Conservation (phyloP, 2,113 vertebrate species). For the Caranx melampygus region DNA sequence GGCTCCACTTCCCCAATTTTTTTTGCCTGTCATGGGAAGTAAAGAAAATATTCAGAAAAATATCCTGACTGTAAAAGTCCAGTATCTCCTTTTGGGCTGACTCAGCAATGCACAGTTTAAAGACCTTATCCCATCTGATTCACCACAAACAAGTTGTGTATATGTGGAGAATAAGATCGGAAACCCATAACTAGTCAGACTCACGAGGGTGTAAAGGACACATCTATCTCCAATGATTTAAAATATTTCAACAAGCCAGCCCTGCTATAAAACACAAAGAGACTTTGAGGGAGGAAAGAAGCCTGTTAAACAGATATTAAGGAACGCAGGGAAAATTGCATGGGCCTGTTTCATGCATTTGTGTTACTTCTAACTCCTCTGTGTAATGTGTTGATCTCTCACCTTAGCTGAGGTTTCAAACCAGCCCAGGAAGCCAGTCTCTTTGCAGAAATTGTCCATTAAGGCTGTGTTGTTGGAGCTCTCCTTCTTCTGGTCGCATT, state of each 20-base stretch:
- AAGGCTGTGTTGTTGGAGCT: conserved; percentile 81
- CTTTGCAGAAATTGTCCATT: conserved; percentile 97
- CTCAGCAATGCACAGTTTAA: neutral
- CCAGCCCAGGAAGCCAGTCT: conserved; percentile 95
- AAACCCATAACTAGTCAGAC: conserved; percentile 15
- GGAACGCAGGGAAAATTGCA: neutral
- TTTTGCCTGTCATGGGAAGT: conserved; percentile 22
- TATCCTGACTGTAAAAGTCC: neutral
- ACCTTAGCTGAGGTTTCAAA: conserved; percentile 99
- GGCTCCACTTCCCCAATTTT: neutral
- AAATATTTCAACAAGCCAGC: conserved; percentile 36
- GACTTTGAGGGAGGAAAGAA: conserved; percentile 1
- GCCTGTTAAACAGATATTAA: neutral
- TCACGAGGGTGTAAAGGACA: neutral
- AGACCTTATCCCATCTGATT: conserved; percentile 1
- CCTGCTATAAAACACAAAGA: conserved; percentile 15
- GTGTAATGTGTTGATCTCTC: conserved; percentile 54
- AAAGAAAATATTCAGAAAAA: conserved; percentile 15
- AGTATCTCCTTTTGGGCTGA: neutral
- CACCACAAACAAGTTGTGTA: conserved; percentile 15
- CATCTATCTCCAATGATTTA: conserved; percentile 22
- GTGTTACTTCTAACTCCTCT: neutral
- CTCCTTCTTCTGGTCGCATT: conserved; percentile 96
- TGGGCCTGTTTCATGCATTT: neutral
- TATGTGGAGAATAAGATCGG: conserved; percentile 30